These are phyloP conservation scores for Muscicapa comitata DNA, from an alignment of 2,797 vertebrate species.

Conservation along the genomic window DNA sequence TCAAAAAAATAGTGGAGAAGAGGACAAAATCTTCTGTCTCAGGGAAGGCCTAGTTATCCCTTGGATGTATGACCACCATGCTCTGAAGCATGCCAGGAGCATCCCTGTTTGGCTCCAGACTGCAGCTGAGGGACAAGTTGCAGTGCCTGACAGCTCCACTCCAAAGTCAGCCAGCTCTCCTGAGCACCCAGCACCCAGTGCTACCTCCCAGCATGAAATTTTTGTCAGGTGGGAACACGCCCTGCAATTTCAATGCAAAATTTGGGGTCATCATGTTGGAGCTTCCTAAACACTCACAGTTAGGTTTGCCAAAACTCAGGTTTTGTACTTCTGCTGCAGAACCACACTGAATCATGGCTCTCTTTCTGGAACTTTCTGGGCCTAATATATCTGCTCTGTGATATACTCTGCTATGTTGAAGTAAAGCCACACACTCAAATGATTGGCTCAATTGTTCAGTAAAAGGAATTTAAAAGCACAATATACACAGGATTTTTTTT, in stretches of 20 bases:
- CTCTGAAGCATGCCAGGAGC: neutral
- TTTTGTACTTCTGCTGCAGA: neutral
- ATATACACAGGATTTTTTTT: neutral
- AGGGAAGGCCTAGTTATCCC: neutral
- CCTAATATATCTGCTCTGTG: neutral
- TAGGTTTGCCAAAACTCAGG: neutral
- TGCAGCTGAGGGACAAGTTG: neutral
- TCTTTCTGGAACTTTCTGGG: neutral
- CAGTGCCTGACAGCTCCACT: neutral
- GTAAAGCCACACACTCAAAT: neutral
- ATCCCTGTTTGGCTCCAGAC: neutral
- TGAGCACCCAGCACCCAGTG: neutral
- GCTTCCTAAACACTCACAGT: neutral
- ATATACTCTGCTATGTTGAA: neutral
- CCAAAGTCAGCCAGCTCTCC: neutral
- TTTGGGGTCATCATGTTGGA: neutral
- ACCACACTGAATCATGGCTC: neutral
- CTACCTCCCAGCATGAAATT: neutral
- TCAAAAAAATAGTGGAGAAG: neutral
- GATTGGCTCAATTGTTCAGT: neutral
- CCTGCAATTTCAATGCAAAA: neutral
- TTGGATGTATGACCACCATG: neutral
- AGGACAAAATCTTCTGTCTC: neutral
- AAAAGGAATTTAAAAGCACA: neutral
- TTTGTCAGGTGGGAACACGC: neutral